A percentile compares a stretch with the other conserved stretches of the same genome.
phyloP scores from a whole-genome alignment of 53 echinoderm and acorn worm genomes.

The Mesocentrotus franciscanus region DNA sequence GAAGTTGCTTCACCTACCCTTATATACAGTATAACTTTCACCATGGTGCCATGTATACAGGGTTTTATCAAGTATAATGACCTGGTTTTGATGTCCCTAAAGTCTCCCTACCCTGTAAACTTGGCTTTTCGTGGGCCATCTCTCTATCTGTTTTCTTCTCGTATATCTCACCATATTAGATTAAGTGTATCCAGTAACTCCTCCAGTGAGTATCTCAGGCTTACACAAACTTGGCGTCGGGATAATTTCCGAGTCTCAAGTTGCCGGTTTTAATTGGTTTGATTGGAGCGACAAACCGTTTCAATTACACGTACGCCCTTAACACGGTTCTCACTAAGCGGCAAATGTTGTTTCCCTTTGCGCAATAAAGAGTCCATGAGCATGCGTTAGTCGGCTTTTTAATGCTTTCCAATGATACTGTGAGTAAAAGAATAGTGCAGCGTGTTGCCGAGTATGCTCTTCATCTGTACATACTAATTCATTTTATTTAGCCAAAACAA shows the following conservation, averaged over 20 bases:
- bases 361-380: neutral
- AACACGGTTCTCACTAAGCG: conserved; percentile 5
- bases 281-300: conserved; percentile 43
- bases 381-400: neutral
- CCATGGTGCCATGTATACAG: neutral
- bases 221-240: conserved; percentile 36
- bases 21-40: neutral
- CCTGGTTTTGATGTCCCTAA: conserved; percentile 14
- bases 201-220: conserved; percentile 5
- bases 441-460: neutral
- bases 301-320: conserved; percentile 42
- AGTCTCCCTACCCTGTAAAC: neutral
- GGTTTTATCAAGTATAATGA: conserved; percentile 17
- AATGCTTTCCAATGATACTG: neutral
- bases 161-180: conserved; percentile 47
- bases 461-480: no score
- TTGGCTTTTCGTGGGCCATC: conserved; percentile 4
- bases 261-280: conserved; percentile 54
- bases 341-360: neutral
- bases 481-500: no score
- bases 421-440: neutral
- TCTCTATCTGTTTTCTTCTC: conserved; percentile 38
- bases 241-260: conserved; percentile 53
- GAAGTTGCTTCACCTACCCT: neutral
- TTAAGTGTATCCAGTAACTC: neutral